phyloP scores from a whole-genome alignment of 2,797 vertebrate genomes.

The Aeoliscus strigatus region DNA sequence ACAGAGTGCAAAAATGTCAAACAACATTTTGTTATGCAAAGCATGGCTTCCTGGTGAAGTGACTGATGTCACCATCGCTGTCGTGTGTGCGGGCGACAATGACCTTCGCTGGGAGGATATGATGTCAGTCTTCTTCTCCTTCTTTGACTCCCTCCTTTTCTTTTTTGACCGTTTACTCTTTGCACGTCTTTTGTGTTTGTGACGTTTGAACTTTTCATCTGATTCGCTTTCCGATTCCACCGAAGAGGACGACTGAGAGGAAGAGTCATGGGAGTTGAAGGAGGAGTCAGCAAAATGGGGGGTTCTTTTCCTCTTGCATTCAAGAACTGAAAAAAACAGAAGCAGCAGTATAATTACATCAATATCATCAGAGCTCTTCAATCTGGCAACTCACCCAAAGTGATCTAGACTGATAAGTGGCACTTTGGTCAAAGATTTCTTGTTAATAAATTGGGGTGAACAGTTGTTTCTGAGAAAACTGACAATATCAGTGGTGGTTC shows the following conservation, averaged over 20 bases:
- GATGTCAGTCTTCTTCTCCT: slow-evolving; percentile 59
- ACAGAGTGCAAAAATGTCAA: slow-evolving; percentile 25
- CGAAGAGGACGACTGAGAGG: slow-evolving; percentile 70
- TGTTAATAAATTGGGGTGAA: too few species aligned
- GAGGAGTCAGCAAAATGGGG: slow-evolving; percentile 78
- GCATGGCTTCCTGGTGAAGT: too few species aligned
- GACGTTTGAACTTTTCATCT: slow-evolving; percentile 65
- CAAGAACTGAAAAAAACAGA: slow-evolving; percentile 74
- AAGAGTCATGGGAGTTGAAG: slow-evolving; percentile 74
- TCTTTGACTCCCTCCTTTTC: slow-evolving; percentile 72
- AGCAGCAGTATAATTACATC: too few species aligned
- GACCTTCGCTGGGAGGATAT: slow-evolving; percentile 70
- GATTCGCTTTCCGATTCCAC: slow-evolving; percentile 79
- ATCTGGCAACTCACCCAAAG: too few species aligned
- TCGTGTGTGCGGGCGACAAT: slow-evolving; percentile 23
- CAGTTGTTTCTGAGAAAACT: too few species aligned
- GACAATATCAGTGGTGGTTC: too few species aligned
- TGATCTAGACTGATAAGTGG: too few species aligned
- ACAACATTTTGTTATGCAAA: slow-evolving; percentile 24
- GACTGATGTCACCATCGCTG: too few species aligned
- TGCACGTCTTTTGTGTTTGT: slow-evolving; percentile 74
- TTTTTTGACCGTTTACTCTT: slow-evolving; percentile 82
- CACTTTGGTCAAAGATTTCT: too few species aligned
- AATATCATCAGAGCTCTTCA: too few species aligned
- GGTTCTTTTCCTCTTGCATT: slow-evolving; percentile 81